Base-by-base conservation (phyloP, 2,888 invertebrate species). In the Pachycephus smyrnensis region DNA sequence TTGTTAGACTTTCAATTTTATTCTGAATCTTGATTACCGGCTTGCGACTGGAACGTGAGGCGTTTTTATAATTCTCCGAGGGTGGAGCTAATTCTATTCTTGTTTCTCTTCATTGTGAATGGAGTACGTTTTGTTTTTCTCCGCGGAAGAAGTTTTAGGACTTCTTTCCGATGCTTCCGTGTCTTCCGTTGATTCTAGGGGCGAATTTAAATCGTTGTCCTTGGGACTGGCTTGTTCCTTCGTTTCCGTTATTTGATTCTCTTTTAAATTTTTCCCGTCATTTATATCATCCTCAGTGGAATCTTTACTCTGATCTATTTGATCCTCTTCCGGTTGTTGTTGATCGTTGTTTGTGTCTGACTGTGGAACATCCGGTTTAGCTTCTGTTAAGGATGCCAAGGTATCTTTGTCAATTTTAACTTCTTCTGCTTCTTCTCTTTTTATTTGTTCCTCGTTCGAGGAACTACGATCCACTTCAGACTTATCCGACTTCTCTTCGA, bases 201-300 rank as follows among this genome's bases (percentile, higher is more conserved):
- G 23, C 15, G 71, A 71, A 15, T 30, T 71, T 3, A 55, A 68
- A 11, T 81, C 80, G 37, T 79, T 81, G 0, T 80, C 82, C 12
- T 80, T 80, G 76, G 84, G 83, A 31, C 84, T 85, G 37, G 83
- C 84, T 30, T 81, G 83, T 36, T 84, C 84, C 75, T 84, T 83
- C 31, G 80, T 77, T 31, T 84, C 84, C n/a, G 80, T 78, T 68
- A 73, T 74, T n/a, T 33, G 75, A 15, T 32, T 68, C 33, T 77
- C 80, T 69, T 78, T 80, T 30, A 73, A 33, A 35, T 35, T 73
- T 15, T 32, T 76, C 73, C 69, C 30, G 31, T 31, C 32, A 6
- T 80, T 33, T n/a, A 36, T 37, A 76, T 75, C 37, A 76, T 75
- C 37, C 32, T 1, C 30, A 23, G 23, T 75, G 11, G 71, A 73